Conservation (phyloP, 2,888 invertebrate genomes). For the Drosophila koepferae region DNA sequence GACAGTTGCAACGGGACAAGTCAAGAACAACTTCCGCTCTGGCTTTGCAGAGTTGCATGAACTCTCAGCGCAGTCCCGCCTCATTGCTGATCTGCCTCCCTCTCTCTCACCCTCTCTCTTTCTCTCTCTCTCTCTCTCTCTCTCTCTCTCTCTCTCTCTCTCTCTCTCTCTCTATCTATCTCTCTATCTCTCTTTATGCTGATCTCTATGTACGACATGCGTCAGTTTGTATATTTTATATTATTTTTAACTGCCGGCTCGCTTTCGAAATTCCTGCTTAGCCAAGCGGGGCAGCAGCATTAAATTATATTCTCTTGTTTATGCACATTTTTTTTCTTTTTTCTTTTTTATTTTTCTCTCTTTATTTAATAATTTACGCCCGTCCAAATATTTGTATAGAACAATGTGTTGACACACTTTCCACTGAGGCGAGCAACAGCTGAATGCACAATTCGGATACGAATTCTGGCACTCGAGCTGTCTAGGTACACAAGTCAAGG, state of each 20-base stretch:
- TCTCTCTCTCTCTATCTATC: too few relatives aligned
- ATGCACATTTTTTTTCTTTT: conserved; percentile 15
- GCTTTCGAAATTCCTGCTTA: conserved; percentile 64
- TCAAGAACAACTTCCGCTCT: background rate
- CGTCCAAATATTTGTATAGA: conserved; percentile 58
- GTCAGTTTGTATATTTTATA: conserved; percentile 16
- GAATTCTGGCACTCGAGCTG: conserved; percentile 28
- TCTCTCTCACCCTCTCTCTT: too few relatives aligned
- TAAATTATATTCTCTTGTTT: conserved; percentile 8
- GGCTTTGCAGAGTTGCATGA: background rate
- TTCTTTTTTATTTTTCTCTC: too few relatives aligned
- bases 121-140: too few relatives aligned
- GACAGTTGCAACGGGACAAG: conserved; percentile 30
- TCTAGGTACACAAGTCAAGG: conserved; percentile 28
- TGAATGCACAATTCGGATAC: conserved; percentile 56
- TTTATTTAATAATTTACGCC: conserved; percentile 46
- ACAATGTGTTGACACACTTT: conserved; percentile 67
- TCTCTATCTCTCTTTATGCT: background rate
- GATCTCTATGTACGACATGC: conserved; percentile 27
- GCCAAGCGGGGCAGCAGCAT: conserved; percentile 37
- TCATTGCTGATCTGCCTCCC: background rate
- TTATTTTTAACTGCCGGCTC: conserved; percentile 22
- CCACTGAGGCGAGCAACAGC: conserved; percentile 30
- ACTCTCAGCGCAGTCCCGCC: background rate
- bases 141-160: too few relatives aligned